These are phyloP conservation scores for Toxotes lorentzi DNA, from an alignment of 2,797 vertebrate genomes.

Conservation along the genomic window DNA sequence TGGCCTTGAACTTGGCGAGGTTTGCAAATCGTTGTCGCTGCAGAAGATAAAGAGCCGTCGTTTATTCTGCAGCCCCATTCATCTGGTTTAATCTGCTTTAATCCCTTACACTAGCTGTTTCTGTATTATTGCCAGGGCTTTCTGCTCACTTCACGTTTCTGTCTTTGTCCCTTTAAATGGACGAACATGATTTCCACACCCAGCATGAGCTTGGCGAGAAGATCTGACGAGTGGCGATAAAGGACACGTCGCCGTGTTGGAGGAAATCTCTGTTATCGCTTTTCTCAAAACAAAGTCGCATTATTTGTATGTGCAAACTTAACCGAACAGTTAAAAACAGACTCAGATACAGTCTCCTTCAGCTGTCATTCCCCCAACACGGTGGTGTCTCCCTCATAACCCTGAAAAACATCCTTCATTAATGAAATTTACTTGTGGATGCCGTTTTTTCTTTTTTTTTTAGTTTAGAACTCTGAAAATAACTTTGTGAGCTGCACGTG, in stretches of 20 bases:
- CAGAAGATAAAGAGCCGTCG: background rate
- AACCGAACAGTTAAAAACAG: background rate
- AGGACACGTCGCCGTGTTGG: background rate
- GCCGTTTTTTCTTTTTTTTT: background rate
- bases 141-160: background rate
- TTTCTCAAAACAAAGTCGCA: constrained; percentile 4
- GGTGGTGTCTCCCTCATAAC: background rate
- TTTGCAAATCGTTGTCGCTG: constrained; percentile 95
- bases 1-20: constrained; percentile 97
- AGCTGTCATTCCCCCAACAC: background rate
- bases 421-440: background rate
- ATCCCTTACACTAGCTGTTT: constrained; percentile 2
- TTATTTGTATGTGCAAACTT: background rate
- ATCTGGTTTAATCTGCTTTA: constrained; percentile 33
- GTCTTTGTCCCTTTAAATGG: constrained; percentile 23
- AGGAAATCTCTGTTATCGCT: background rate
- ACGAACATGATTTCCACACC: background rate
- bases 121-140: background rate
- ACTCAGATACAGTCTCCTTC: background rate
- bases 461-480: background rate
- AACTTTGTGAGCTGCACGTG: background rate
- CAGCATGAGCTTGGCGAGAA: background rate
- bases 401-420: background rate
- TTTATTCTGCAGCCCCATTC: constrained; percentile 19
- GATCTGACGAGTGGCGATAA: constrained; percentile 2